Conservation (phyloP, 2,113 vertebrate species). For the Leptosomus discolor region DNA sequence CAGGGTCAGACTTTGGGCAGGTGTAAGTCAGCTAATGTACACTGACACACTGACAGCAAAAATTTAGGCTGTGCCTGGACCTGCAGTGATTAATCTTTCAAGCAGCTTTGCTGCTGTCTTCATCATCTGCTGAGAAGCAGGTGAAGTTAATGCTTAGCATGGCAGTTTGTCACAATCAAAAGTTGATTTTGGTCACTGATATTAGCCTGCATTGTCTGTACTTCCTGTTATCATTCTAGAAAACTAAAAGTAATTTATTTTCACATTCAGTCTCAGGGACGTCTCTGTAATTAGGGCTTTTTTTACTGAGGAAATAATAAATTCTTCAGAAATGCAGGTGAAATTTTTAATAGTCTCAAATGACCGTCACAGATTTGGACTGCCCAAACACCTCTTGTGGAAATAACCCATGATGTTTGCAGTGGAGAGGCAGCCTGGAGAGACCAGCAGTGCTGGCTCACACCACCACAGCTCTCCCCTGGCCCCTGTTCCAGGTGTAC, state of each 20-base stretch:
- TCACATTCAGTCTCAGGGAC: neutral
- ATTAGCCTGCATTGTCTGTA: neutral
- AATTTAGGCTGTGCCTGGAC: neutral
- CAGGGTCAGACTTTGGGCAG: neutral
- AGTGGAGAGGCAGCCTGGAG: neutral
- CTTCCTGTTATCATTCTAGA: neutral
- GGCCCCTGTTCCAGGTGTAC: constrained; percentile 48
- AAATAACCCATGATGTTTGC: neutral
- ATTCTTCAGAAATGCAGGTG: neutral
- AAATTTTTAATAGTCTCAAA: neutral
- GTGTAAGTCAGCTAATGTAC: neutral
- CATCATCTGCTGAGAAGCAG: neutral
- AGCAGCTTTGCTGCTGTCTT: neutral
- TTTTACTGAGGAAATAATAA: neutral
- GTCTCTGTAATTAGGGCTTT: neutral
- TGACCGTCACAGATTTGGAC: neutral
- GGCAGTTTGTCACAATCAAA: neutral
- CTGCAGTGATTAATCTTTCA: neutral
- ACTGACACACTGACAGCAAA: neutral
- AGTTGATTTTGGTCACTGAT: neutral
- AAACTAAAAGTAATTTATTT: neutral
- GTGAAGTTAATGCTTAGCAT: neutral
- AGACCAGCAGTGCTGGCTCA: neutral
- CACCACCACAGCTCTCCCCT: neutral
- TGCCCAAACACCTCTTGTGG: neutral